A percentile compares a stretch with the other conserved stretches of the same genome.
Evolutionary conservation across 2,113 vertebrate species (phyloP).

Genomic region (Meleagris gallopavo): DNA sequence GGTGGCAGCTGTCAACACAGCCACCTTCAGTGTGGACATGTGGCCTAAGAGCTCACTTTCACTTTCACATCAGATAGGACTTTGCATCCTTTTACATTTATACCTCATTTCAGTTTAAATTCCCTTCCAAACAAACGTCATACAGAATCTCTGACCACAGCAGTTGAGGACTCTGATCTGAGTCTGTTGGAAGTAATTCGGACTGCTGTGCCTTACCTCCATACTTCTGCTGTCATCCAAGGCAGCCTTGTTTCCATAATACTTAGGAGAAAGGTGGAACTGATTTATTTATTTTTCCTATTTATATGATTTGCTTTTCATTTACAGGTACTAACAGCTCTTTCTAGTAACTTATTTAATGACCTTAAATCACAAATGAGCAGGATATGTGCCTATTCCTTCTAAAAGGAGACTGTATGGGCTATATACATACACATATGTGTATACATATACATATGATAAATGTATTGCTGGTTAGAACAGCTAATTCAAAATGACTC

Average conservation of each 20-base stretch:
- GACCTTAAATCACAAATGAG: background rate
- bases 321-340: background rate
- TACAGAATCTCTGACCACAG: background rate
- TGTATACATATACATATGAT: background rate
- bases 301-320: background rate
- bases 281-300: background rate
- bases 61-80: constrained; percentile 37
- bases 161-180: background rate
- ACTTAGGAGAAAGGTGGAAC: background rate
- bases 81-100: background rate
- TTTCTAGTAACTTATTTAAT: background rate
- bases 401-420: background rate
- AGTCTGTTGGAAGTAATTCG: background rate
- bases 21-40: background rate
- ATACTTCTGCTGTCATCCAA: background rate
- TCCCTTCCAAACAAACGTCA: background rate
- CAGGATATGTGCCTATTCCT: background rate
- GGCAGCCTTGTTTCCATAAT: background rate
- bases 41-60: constrained; percentile 31
- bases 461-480: background rate
- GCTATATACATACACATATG: background rate
- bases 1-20: background rate
- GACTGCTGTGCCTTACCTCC: background rate
- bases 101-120: background rate
- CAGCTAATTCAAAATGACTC: background rate